A percentile compares a stretch with the other conserved stretches of the same genome.
Evolutionary conservation across 1,140 invertebrate genomes (phyloP).

Genomic region (Euwallacea fornicatus): DNA sequence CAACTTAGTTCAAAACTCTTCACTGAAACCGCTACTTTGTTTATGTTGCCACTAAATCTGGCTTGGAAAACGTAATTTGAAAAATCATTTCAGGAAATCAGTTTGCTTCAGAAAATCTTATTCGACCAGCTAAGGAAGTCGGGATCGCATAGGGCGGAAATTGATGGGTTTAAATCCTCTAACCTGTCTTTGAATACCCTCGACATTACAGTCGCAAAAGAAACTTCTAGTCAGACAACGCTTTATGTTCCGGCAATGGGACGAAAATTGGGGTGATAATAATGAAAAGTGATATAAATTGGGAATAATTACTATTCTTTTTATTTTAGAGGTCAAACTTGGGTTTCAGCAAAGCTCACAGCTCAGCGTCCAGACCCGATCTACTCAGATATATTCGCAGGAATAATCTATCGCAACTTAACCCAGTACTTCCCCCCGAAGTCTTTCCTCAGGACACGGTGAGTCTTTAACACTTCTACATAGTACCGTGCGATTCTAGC

Average conservation of each 20-base stretch:
- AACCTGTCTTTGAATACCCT: constrained; percentile 28
- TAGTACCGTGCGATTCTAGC: no score
- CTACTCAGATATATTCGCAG: constrained; percentile 27
- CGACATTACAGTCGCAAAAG: constrained; percentile 27
- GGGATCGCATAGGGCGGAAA: constrained; percentile 8
- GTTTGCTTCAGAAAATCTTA: constrained; percentile 16
- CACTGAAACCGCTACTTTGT: no score
- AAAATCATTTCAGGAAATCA: constrained; percentile 32
- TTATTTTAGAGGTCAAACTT: constrained; percentile 22
- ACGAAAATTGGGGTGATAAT: constrained; percentile 19
- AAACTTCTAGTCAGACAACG: constrained; percentile 20
- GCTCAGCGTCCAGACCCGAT: neutral
- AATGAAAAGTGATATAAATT: neutral
- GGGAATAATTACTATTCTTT: neutral
- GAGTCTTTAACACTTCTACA: constrained; percentile 45
- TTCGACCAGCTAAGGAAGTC: constrained; percentile 28
- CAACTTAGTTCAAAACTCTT: no score
- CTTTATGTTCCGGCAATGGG: constrained; percentile 20
- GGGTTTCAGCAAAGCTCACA: constrained; percentile 23
- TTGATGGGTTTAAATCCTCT: constrained; percentile 5
- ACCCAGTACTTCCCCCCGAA: constrained; percentile 57
- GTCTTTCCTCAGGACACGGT: constrained; percentile 58
- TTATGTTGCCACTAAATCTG: no score
- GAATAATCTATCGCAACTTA: constrained; percentile 58
- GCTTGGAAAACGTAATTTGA: neutral